Conservation (phyloP, 2,113 vertebrate species). For the Ochotona princeps region DNA sequence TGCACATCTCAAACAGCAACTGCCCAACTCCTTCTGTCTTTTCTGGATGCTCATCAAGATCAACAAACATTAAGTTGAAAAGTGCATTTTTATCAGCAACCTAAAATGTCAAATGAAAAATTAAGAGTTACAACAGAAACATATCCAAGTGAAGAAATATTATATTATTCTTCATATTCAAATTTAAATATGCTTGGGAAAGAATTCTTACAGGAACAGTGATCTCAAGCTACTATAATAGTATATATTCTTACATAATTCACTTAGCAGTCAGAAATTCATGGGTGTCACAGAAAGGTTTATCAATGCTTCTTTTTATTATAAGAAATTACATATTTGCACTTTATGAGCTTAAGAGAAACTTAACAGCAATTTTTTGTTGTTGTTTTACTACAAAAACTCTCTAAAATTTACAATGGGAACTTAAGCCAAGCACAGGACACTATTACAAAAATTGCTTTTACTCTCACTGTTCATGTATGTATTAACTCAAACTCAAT, state of each 20-base stretch:
- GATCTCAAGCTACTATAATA: neutral
- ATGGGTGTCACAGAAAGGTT: neutral
- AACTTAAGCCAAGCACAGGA: neutral
- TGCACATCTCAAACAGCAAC: constrained; percentile 97
- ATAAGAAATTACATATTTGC: constrained; percentile 21
- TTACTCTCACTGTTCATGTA: neutral
- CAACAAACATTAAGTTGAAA: constrained; percentile 92
- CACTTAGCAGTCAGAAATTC: neutral
- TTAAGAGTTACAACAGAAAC: constrained; percentile 50
- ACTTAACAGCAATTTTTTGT: neutral
- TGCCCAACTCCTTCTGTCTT: constrained; percentile 94
- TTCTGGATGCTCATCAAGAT: constrained; percentile 89
- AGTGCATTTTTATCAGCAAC: constrained; percentile 92
- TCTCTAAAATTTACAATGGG: neutral
- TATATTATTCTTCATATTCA: neutral
- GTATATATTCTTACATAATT: neutral
- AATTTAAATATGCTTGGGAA: constrained; percentile 23
- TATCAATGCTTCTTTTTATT: neutral
- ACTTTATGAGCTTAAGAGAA: constrained; percentile 21
- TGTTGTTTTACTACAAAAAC: constrained; percentile 32
- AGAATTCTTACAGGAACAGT: constrained; percentile 12
- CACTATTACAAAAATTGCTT: constrained; percentile 12
- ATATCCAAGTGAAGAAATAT: neutral
- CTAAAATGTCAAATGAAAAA: constrained; percentile 83
- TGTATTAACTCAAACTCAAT: neutral